Evolutionary conservation across 2,113 vertebrate species (phyloP), one percentile per base, ranked within the genome.

Genomic region (Aphelocoma coerulescens): DNA sequence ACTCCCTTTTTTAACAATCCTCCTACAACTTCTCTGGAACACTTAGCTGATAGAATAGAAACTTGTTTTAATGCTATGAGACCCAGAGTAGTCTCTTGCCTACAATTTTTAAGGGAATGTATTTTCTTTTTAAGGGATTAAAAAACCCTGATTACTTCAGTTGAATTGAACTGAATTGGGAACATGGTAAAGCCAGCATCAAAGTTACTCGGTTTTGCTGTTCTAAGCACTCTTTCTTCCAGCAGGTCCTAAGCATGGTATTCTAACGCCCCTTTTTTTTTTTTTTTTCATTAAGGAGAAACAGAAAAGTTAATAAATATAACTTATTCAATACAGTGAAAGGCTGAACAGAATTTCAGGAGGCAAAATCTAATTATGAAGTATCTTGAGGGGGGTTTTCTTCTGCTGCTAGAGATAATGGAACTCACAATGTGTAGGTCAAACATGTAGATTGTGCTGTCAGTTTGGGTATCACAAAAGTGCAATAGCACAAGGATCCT

Each of bases 351-450:
- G 49, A 73, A 49, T 79, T 89, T 95, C 39, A 19, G 35, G 52
- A 66, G 46, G 22, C 35, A 85, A 57, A 84, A 72, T 41, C 37
- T 46, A 83, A 16, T 66, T 71, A 54, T 62, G 27, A 49, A 14
- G 21, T 75, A 7, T 57, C 33, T 61, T 84, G n/a, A 5, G 4
- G 3, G 2, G 3, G 0, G 4, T 43, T 3, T 65, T 49, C 5
- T 73, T 20, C 32, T 55, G 6, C 23, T 75, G 66, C 68, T 78
- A 35, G 82, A 63, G 37, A 10, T 33, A 73, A 30, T 26, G 28
- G 2, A 10, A 28, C 51, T 67, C 27, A 35, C 39, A 65, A 6
- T 7, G 13, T 1, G 0, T 49, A 8, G 27, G 24, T 51, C 22
- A 27, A 44, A 39, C 33, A 7, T 3, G 7, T 14, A 24, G 33